A percentile compares a stretch with the other conserved stretches of the same genome.
Evolutionary conservation across 1,140 invertebrate species (phyloP).

Genomic region (Elymnias hypermnestra): DNA sequence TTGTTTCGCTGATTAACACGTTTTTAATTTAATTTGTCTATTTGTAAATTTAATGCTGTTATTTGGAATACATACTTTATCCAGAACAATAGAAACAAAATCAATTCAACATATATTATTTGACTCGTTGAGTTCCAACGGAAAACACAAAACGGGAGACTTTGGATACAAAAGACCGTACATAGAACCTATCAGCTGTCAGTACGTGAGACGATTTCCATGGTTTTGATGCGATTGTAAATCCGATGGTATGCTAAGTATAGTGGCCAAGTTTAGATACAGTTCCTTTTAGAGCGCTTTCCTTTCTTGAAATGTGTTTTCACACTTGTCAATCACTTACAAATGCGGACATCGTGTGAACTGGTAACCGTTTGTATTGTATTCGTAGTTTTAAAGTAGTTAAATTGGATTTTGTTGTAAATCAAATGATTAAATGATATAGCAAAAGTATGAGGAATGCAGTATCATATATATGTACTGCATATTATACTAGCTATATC

Average conservation of each 20-base stretch:
- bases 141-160: conserved; percentile 1
- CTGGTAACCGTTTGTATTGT: conserved; percentile 2
- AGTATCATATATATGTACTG: no score
- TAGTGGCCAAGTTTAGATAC: conserved; percentile 38
- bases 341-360: conserved; percentile 10
- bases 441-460: no score
- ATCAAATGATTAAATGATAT: no score
- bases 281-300: conserved; percentile 34
- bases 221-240: conserved; percentile 42
- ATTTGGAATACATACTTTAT: no score
- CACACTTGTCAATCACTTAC: conserved; percentile 21
- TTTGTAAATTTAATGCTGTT: no score
- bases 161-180: conserved; percentile 12
- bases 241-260: conserved; percentile 42
- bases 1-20: no score
- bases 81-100: no score
- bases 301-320: conserved; percentile 21
- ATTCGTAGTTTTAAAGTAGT: conserved; percentile 1
- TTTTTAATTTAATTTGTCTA: no score
- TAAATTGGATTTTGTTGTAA: background rate
- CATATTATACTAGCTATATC: no score
- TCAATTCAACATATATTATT: no score
- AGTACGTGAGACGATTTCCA: conserved; percentile 45
- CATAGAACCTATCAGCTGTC: conserved; percentile 23
- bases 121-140: no score